phyloP scores from a whole-genome alignment of 1,140 invertebrate genomes.

The Magallana gigas region DNA sequence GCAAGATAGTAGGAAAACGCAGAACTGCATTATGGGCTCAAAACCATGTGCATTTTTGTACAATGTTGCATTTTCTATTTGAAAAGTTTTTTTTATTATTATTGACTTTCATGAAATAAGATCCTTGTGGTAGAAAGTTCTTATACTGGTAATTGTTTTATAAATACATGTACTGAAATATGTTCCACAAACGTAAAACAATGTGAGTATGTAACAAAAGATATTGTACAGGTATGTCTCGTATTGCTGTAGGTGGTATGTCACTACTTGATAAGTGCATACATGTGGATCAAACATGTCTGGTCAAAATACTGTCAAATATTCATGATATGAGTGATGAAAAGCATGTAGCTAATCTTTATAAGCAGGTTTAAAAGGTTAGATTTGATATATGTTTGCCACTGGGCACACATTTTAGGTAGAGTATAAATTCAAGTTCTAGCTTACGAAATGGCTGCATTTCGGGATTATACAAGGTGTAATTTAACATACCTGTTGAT shows the following conservation, averaged over 20 bases:
- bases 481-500: no score
- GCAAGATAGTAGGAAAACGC: not conserved
- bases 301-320: not conserved
- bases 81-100: no score
- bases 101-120: no score
- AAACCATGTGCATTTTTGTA: not conserved
- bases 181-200: no score
- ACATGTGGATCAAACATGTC: not conserved
- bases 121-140: no score
- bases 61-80: no score
- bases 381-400: constrained; percentile 17
- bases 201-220: no score
- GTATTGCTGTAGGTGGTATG: not conserved
- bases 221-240: not conserved
- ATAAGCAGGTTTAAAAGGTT: constrained; percentile 11
- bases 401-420: not conserved
- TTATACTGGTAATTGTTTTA: no score
- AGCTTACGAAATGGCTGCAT: no score
- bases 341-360: not conserved
- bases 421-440: not conserved
- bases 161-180: no score
- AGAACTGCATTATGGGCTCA: no score
- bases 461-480: no score
- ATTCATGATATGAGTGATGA: not conserved
- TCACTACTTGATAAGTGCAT: not conserved